phyloP scores from a whole-genome alignment of 2,113 vertebrate species.

The Rostratula benghalensis region DNA sequence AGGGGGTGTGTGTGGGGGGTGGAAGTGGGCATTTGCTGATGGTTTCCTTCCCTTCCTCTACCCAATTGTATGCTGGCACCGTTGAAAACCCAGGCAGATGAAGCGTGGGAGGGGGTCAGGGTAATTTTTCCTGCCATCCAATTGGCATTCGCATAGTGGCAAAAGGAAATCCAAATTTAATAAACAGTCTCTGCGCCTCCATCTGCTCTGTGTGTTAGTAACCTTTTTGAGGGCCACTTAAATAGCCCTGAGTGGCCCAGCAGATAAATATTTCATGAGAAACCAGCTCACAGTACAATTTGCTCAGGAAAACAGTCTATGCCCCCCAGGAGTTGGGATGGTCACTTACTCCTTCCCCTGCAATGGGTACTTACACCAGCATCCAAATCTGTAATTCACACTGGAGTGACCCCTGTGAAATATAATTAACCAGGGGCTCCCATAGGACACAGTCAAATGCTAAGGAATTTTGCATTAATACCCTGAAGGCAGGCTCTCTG shows the following conservation, averaged over 20 bases:
- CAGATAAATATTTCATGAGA: slow-evolving; percentile 3
- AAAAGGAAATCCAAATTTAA: not conserved
- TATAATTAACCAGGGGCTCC: not conserved
- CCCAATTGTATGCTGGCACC: rapidly evolving
- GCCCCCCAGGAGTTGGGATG: not conserved
- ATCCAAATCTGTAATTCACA: not conserved
- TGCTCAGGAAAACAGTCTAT: not conserved
- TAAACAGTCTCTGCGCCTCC: not conserved
- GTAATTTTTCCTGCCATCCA: not conserved
- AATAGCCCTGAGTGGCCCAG: not conserved
- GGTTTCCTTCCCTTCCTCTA: not conserved
- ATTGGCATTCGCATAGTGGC: not conserved
- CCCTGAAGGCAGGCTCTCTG: not conserved
- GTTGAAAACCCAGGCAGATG: not conserved
- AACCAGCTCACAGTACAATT: not conserved
- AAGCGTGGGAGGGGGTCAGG: not conserved
- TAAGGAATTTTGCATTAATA: not conserved
- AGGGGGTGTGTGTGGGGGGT: too few species aligned
- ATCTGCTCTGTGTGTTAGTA: not conserved
- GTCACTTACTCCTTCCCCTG: not conserved
- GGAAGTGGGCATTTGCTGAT: rapidly evolving
- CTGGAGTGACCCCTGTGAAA: not conserved
- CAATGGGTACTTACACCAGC: not conserved
- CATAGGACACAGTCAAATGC: not conserved
- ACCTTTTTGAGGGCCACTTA: not conserved